Base-by-base conservation (phyloP, 2,888 invertebrate species). In the Clostera curtula region DNA sequence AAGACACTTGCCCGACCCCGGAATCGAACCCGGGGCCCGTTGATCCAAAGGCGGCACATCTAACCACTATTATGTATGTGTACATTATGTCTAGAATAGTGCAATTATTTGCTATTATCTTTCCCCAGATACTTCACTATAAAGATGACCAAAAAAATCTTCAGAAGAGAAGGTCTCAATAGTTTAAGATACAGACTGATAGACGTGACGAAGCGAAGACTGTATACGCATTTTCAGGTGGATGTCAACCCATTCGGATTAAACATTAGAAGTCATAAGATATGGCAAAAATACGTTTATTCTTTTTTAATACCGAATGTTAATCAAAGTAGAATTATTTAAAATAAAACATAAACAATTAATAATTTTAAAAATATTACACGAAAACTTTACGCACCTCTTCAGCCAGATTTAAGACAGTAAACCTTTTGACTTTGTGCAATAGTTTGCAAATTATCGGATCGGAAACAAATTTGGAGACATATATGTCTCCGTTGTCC, bases 191-290 rank as follows among this genome's bases (percentile, higher is more conserved):
- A 95, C 70, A 87, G 87, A 44, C 63, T 91, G 25, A 70, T 89
- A 29, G 85, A 86, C 46, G 79, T 87, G 28, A 86, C 88, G 52
- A 82, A 88, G 32, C 87, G 86, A 33, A 86, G 88, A 44, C 73
- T 93, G 3, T 93, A 90, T 68, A 93, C 93, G 3, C 91, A 91
- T 88, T 79, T 93, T 28, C 68, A 91, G 50, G 92, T 91, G 16
- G 89, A 89, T 50, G 69, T 92, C 24, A 87, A 87, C 27, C 55
- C 51, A 7, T 14, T 12, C 9, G 15, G 9, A 5, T 15, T 15
- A 15, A 15, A 15, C 4, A 15, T 6, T 5, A 15, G 15, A 15
- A 15, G 6, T 6, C n/a, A n/a, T n/a, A n/a, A 15, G 6, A 15
- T 15, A 15, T 29, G 11, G 5, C 19, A 6, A 19, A 12, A 11